phyloP scores from a whole-genome alignment of 92 coral and sea anemone genomes.

The Umimayanthus chanpuru region DNA sequence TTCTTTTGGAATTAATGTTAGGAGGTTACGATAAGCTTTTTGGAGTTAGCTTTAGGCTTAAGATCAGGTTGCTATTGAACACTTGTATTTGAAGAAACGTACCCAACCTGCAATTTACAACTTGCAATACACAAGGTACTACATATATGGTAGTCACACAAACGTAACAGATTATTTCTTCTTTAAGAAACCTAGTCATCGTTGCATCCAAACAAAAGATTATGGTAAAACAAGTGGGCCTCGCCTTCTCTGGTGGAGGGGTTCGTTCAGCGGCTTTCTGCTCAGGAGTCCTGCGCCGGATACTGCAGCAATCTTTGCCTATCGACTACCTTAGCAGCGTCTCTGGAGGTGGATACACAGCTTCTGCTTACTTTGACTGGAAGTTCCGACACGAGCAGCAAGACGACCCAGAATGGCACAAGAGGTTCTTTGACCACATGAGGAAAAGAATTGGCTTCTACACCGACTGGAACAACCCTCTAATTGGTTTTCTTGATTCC shows the following conservation, averaged over 20 bases:
- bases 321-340: slow-evolving; percentile 84
- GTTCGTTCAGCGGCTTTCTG: slow-evolving; percentile 51
- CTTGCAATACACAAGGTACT: too few species aligned
- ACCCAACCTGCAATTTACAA: too few species aligned
- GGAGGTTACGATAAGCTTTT: too few species aligned
- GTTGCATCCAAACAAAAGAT: not conserved
- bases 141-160: too few species aligned
- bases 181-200: too few species aligned
- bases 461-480: slow-evolving; percentile 75
- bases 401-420: slow-evolving; percentile 87
- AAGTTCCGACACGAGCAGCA: slow-evolving; percentile 75
- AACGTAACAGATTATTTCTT: too few species aligned
- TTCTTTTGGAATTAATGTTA: too few species aligned
- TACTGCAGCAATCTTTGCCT: slow-evolving; percentile 65
- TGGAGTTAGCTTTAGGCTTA: too few species aligned
- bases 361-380: slow-evolving; percentile 88
- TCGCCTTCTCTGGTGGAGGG: slow-evolving; percentile 58
- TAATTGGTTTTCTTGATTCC: slow-evolving; percentile 57
- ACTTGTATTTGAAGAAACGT: too few species aligned
- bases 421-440: slow-evolving; percentile 78
- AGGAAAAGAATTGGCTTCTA: slow-evolving; percentile 51
- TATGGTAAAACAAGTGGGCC: slow-evolving; percentile 33
- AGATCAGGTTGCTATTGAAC: too few species aligned
- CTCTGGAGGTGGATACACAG: slow-evolving; percentile 92
- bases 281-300: slow-evolving; percentile 69